Conservation (phyloP, 2,888 invertebrate genomes). For the Stenurella melanura region DNA sequence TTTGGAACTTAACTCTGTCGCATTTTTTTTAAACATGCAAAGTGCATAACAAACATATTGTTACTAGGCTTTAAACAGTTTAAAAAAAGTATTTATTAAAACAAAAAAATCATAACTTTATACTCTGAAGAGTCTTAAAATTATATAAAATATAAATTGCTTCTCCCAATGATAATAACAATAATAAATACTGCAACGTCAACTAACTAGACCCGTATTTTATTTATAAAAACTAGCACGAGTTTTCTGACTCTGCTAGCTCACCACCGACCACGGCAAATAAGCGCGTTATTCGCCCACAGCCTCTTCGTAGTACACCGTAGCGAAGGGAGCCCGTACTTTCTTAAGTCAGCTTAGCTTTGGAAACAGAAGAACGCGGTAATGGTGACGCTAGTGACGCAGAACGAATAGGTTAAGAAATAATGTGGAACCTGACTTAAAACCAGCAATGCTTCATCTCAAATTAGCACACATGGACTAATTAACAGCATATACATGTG, state of each 20-base stretch:
- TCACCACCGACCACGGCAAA: neutral
- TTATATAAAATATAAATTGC: too few species aligned
- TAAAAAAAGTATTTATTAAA: too few species aligned
- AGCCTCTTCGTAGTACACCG: constrained; percentile 35
- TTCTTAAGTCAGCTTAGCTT: constrained; percentile 63
- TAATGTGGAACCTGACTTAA: constrained; percentile 49
- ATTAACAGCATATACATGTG: neutral
- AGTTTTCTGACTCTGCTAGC: neutral
- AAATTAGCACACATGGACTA: neutral
- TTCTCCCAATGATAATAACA: too few species aligned
- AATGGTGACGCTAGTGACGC: constrained; percentile 51
- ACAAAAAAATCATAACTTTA: too few species aligned
- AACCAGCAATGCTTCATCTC: constrained; percentile 6
- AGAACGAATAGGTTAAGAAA: constrained; percentile 46
- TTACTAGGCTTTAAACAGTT: too few species aligned
- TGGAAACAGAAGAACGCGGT: constrained; percentile 51
- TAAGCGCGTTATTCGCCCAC: constrained; percentile 41
- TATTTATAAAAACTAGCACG: neutral
- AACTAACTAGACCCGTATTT: neutral
- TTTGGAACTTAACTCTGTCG: too few species aligned
- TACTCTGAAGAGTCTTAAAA: too few species aligned
- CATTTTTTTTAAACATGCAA: too few species aligned
- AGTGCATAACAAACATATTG: too few species aligned
- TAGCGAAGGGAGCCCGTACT: constrained; percentile 59
- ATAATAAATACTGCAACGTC: neutral